Evolutionary conservation across 2,797 vertebrate genomes (phyloP).

Genomic region (Megaceryle alcyon): DNA sequence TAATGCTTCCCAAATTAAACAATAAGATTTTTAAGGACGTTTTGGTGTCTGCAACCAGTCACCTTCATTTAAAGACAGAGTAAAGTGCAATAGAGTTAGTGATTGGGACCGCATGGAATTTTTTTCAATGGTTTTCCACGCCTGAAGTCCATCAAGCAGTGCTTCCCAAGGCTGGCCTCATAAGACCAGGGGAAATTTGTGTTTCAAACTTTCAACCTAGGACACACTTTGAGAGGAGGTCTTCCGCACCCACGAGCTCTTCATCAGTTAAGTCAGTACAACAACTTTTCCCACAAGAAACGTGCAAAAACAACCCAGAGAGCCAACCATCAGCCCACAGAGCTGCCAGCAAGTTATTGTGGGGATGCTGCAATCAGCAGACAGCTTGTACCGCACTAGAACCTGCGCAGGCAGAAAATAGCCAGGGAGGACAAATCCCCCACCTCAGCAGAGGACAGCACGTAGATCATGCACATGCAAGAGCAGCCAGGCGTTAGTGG

Average conservation of each 20-base stretch:
- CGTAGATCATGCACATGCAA: neutral
- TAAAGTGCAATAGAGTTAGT: neutral
- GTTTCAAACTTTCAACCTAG: neutral
- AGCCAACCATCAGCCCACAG: neutral
- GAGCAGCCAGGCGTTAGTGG: constrained; percentile 7
- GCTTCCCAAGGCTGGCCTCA: neutral
- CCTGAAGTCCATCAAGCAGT: neutral
- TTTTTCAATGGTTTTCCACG: neutral
- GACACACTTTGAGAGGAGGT: neutral
- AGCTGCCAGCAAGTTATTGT: constrained; percentile 13
- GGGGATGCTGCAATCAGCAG: constrained; percentile 2
- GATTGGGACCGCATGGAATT: neutral
- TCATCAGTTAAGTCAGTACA: neutral
- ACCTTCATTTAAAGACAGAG: neutral
- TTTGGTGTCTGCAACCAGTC: neutral
- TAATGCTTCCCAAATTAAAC: neutral
- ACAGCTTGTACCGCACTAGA: neutral
- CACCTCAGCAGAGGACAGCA: neutral
- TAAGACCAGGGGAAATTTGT: neutral
- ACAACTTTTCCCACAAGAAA: constrained; percentile 7
- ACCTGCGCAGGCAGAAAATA: neutral
- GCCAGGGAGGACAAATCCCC: neutral
- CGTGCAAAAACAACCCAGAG: neutral
- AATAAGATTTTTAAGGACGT: neutral
- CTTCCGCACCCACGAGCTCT: neutral